phyloP scores from a whole-genome alignment of 2,113 vertebrate genomes.

The Saimiri boliviensis region DNA sequence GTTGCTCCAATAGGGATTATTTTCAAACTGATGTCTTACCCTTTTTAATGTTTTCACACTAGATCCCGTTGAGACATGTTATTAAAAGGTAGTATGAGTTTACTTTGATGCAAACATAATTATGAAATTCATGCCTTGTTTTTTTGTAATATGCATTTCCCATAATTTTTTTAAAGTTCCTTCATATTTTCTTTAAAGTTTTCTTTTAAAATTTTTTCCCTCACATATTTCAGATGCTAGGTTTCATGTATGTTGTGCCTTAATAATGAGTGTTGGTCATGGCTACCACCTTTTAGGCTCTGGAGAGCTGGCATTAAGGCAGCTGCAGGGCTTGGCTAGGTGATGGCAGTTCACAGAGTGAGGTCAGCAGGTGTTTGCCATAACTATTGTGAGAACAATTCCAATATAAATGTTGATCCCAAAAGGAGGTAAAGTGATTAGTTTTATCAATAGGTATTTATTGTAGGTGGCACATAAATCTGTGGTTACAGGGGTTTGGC shows the following conservation, averaged over 20 bases:
- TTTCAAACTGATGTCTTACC: not conserved
- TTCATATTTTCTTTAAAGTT: not conserved
- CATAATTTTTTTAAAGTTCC: not conserved
- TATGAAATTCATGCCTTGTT: not conserved
- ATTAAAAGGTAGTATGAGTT: not conserved
- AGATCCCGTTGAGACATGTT: not conserved
- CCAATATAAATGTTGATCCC: conserved; percentile 24
- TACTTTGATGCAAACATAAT: not conserved
- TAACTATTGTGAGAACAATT: not conserved
- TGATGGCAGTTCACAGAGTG: not conserved
- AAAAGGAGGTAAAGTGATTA: conserved; percentile 44
- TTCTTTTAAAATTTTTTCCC: not conserved
- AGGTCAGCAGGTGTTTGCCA: conserved; percentile 22
- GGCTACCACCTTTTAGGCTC: not conserved
- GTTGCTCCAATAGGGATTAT: not conserved
- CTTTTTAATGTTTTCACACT: not conserved
- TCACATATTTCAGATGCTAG: not conserved
- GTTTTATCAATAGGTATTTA: conserved; percentile 66
- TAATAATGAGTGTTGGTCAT: not conserved
- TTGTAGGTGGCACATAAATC: conserved; percentile 62
- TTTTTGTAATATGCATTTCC: not conserved
- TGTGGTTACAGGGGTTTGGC: conserved; percentile 37
- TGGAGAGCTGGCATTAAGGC: not conserved
- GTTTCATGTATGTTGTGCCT: not conserved
- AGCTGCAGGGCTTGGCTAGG: not conserved